Conservation (phyloP, 2,797 vertebrate species). For the Pantherophis vulpinus region DNA sequence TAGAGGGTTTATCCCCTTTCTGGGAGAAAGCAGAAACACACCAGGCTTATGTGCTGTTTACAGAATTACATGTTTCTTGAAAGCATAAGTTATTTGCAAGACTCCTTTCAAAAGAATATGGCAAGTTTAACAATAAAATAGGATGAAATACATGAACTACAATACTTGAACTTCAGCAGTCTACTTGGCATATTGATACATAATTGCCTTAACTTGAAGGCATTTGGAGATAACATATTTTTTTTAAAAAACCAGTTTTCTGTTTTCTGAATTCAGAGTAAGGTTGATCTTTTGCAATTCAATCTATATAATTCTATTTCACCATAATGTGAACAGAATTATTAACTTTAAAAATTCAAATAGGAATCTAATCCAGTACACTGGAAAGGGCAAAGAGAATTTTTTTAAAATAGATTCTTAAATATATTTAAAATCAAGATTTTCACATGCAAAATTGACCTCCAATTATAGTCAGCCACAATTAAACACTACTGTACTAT, state of each 20-base stretch:
- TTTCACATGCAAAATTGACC: neutral
- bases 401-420: neutral
- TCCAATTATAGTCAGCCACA: neutral
- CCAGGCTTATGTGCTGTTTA: neutral
- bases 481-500: fast-evolving
- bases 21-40: neutral
- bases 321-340: neutral
- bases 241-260: neutral
- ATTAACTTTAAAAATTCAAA: neutral
- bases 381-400: neutral
- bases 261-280: neutral
- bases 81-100: neutral
- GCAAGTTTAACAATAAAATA: neutral
- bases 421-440: neutral
- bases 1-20: neutral
- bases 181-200: neutral
- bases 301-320: neutral
- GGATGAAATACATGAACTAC: neutral
- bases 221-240: neutral
- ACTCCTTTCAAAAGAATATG: neutral
- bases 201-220: neutral
- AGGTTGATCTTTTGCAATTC: neutral
- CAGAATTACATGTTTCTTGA: neutral
- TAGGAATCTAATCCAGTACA: neutral
- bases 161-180: neutral